Evolutionary conservation across 2,888 invertebrate species (phyloP), one percentile per base, ranked within the genome.

Genomic region (Anticlea derivata): DNA sequence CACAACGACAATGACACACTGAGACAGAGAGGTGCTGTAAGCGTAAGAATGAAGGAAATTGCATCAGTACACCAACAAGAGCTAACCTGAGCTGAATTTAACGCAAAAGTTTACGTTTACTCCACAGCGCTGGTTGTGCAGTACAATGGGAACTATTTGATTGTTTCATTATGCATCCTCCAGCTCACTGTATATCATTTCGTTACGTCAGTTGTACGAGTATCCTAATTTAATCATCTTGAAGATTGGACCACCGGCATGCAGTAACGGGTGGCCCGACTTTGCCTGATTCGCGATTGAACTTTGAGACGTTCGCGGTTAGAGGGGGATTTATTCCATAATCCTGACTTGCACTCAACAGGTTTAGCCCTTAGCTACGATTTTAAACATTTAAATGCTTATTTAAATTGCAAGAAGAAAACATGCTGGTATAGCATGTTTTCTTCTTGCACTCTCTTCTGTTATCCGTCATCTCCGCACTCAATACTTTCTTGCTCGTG

Each of bases 191-290:
- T 86, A 85, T 90, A 86, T 86, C 86, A 88, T 90, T 90, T 85
- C 71, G 84, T 81, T 30, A 31, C 24, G 83, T 87, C 82, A 78
- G 83, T 80, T 71, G 83, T 78, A n/a, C n/a, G n/a, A n/a, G n/a
- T n/a, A 80, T 79, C 87, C 89, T 83, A 89, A 90, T 90, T 90
- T 89, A 88, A 89, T 87, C 89, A 86, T 89, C 80, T 75, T 83
- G 85, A 83, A 82, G 85, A 85, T 86, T 86, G 89, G 90, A 89
- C 90, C 89, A 89, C 90, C 89, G 78, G 81, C 66, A 75, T 77
- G 69, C 65, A 65, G 78, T 73, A 80, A 78, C 82, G 83, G 86
- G 81, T 82, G 83, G 80, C 11, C 30, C 12, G 45, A 29, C 7
- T 7, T 30, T 31, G 24, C 26, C 80, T 70, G 65, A 76, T 79